Evolutionary conservation across 2,113 vertebrate species (phyloP).

Genomic region (Verasper variegatus): DNA sequence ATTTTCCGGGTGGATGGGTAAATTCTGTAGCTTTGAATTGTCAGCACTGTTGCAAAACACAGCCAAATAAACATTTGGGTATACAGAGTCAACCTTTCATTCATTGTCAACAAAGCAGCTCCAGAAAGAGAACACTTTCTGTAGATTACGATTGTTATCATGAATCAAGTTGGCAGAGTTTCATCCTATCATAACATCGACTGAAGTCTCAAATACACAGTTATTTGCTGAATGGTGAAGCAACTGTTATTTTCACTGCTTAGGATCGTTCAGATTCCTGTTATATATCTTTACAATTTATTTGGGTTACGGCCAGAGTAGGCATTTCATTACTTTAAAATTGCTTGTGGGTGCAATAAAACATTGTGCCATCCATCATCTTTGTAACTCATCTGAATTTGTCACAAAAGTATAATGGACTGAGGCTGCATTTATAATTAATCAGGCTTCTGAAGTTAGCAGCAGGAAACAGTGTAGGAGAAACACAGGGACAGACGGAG

Average conservation of each 20-base stretch:
- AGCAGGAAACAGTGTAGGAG: background rate
- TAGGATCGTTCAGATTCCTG: background rate
- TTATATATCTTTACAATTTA: background rate
- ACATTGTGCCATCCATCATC: background rate
- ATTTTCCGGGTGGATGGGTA: constrained; percentile 20
- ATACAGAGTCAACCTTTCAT: constrained; percentile 32
- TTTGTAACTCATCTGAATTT: constrained; percentile 30
- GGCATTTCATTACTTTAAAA: constrained; percentile 31
- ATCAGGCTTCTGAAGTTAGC: constrained; percentile 15
- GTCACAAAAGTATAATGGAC: constrained; percentile 16
- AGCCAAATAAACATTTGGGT: constrained; percentile 24
- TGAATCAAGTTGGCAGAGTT: constrained; percentile 7
- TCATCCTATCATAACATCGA: constrained; percentile 30
- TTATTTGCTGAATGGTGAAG: background rate
- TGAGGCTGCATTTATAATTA: constrained; percentile 9
- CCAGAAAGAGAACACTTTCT: constrained; percentile 6
- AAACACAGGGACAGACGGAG: background rate
- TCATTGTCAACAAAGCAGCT: constrained; percentile 30
- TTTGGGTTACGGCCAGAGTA: background rate
- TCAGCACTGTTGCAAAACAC: constrained; percentile 19
- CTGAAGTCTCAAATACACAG: constrained; percentile 10
- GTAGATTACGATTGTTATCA: constrained; percentile 24
- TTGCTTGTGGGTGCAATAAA: constrained; percentile 18
- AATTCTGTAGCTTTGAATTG: constrained; percentile 9
- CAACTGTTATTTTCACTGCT: background rate